phyloP scores from a whole-genome alignment of 2,888 invertebrate genomes.

The Buathra laborator region DNA sequence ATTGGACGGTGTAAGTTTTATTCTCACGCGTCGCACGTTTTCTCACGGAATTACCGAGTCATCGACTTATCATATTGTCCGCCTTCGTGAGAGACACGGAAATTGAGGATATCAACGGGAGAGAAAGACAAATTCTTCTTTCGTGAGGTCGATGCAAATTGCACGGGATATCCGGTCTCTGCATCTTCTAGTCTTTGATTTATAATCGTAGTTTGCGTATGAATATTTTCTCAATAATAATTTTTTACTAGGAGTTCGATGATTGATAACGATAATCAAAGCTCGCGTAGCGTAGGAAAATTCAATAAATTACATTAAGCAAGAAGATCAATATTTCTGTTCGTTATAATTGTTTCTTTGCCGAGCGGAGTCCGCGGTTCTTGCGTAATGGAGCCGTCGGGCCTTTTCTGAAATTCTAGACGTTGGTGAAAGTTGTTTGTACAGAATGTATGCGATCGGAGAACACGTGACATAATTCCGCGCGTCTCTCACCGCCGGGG shows the following conservation, averaged over 20 bases:
- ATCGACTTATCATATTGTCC: conserved; percentile 57
- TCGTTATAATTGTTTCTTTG: conserved; percentile 24
- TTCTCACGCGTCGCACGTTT: conserved; percentile 45
- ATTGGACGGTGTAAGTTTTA: conserved; percentile 11
- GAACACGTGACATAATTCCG: conserved; percentile 80
- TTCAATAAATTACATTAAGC: conserved; percentile 4
- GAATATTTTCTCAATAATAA: background rate
- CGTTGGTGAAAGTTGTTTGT: conserved; percentile 80
- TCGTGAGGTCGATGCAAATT: conserved; percentile 34
- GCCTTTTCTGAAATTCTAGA: conserved; percentile 73
- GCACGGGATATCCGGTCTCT: conserved; percentile 50
- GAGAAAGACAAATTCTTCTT: conserved; percentile 36
- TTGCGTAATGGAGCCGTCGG: conserved; percentile 61
- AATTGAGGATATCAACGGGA: conserved; percentile 46
- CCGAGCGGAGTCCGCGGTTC: conserved; percentile 12
- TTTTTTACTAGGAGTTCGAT: conserved; percentile 22
- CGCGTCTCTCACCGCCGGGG: conserved; percentile 56
- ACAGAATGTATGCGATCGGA: conserved; percentile 69
- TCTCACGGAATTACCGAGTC: conserved; percentile 60
- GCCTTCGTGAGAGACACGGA: conserved; percentile 54
- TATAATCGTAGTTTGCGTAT: conserved; percentile 36
- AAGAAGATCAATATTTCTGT: background rate
- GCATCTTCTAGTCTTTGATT: conserved; percentile 16
- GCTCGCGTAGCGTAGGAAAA: background rate
- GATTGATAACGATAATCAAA: background rate